phyloP scores from a whole-genome alignment of 2,888 invertebrate species.

The Tenthredo scrophulariae region DNA sequence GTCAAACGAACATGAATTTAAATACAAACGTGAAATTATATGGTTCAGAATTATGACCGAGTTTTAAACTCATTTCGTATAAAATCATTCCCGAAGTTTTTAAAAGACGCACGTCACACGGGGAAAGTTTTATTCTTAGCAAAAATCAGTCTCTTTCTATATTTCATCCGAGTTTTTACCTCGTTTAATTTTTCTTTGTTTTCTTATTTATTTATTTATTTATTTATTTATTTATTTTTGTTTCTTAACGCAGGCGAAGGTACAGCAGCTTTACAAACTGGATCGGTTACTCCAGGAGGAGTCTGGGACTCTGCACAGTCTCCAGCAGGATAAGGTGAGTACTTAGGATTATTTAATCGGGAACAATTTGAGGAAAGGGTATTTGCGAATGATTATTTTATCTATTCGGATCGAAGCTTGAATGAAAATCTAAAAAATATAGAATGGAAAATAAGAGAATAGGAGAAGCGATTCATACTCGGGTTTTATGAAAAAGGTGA shows the following conservation, averaged over 20 bases:
- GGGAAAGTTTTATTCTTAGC: background rate
- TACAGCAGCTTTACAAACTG: slow-evolving; percentile 87
- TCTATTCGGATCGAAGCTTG: background rate
- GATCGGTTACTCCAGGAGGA: slow-evolving; percentile 88
- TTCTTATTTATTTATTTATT: background rate
- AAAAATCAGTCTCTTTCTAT: background rate
- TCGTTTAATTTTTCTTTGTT: too few relatives aligned
- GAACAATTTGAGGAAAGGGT: background rate
- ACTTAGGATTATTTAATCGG: background rate
- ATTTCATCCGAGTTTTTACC: background rate
- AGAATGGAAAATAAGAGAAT: background rate
- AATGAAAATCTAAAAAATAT: background rate
- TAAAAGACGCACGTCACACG: background rate
- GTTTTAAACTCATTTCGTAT: background rate
- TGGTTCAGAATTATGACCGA: background rate
- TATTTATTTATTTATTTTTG: background rate
- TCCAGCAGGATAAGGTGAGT: slow-evolving; percentile 86
- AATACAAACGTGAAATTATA: background rate
- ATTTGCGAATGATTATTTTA: background rate
- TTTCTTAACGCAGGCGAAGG: slow-evolving; percentile 81
- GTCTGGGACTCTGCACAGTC: slow-evolving; percentile 85
- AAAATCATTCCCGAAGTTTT: background rate
- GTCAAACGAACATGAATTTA: background rate
- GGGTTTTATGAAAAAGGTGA: slow-evolving; percentile 1
- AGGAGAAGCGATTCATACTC: background rate